A percentile compares a stretch with the other conserved stretches of the same genome.
These are phyloP conservation scores for Pseudonaja textilis DNA, from an alignment of 2,113 vertebrate genomes.

Conservation along the genomic window DNA sequence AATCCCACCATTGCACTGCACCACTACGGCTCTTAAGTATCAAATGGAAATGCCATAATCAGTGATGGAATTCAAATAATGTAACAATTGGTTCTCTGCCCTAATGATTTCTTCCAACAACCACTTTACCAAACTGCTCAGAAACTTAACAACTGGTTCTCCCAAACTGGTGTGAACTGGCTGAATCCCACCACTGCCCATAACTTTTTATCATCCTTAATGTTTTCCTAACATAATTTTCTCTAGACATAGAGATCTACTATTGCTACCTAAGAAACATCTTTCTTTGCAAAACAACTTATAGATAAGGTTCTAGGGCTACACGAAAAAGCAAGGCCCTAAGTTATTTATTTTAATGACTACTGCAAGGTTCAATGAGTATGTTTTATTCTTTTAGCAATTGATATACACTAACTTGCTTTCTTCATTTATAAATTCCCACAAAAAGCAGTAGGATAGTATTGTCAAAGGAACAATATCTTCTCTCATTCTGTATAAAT, in stretches of 20 bases:
- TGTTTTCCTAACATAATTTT: not conserved
- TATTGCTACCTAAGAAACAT: slow-evolving; percentile 13
- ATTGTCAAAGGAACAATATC: slow-evolving; percentile 29
- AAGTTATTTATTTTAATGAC: slow-evolving; percentile 47
- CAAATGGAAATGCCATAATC: no score
- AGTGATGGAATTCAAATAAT: no score
- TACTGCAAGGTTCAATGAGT: slow-evolving; percentile 38
- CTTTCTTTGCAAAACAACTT: not conserved
- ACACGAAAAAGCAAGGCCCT: slow-evolving; percentile 11
- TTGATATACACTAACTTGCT: slow-evolving; percentile 32
- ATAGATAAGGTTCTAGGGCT: slow-evolving; percentile 25
- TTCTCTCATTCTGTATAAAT: slow-evolving; percentile 23
- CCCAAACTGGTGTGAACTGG: no score
- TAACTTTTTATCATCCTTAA: not conserved
- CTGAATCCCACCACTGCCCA: not conserved
- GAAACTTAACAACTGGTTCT: no score
- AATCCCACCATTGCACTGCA: no score
- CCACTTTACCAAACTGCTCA: no score
- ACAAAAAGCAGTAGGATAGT: slow-evolving; percentile 29
- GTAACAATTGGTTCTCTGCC: no score
- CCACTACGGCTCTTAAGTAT: no score
- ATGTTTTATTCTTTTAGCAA: slow-evolving; percentile 15
- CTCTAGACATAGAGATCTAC: not conserved
- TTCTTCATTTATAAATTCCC: slow-evolving; percentile 50
- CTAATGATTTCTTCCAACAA: no score